A percentile compares a stretch with the other conserved stretches of the same genome.
Evolutionary conservation across 2,797 vertebrate species (phyloP).

Genomic region (Coluber constrictor): DNA sequence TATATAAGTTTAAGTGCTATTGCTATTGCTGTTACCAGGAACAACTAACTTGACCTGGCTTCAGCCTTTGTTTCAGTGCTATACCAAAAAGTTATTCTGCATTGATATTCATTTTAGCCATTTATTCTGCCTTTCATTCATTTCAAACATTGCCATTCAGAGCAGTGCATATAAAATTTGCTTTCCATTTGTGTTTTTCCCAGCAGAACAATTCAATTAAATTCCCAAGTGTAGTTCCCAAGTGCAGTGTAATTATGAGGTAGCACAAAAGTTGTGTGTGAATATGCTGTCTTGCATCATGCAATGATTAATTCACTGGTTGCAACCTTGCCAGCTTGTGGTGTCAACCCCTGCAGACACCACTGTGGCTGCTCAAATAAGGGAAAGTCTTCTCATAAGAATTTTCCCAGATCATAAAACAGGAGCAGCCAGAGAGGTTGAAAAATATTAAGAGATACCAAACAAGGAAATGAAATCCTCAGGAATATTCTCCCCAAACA

Average conservation of each 20-base stretch:
- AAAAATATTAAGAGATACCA: neutral
- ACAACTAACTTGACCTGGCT: too few species aligned
- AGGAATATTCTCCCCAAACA: neutral
- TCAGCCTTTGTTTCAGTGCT: neutral
- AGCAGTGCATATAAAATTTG: neutral
- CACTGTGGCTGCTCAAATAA: neutral
- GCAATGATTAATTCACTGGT: neutral
- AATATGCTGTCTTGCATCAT: neutral
- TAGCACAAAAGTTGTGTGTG: neutral
- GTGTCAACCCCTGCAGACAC: neutral
- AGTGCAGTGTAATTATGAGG: neutral
- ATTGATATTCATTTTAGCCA: neutral
- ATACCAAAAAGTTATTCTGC: neutral
- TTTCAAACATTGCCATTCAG: neutral
- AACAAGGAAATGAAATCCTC: neutral
- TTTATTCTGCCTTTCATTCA: neutral
- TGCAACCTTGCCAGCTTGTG: neutral
- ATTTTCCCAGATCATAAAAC: neutral
- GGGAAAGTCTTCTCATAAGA: neutral
- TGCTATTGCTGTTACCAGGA: neutral
- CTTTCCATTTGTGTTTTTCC: neutral
- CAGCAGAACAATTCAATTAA: neutral
- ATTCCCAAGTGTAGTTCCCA: neutral
- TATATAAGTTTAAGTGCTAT: too few species aligned
- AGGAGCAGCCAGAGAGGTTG: neutral